Base-by-base conservation (phyloP, 2,888 invertebrate species). In the Amphiduros pacificus region DNA sequence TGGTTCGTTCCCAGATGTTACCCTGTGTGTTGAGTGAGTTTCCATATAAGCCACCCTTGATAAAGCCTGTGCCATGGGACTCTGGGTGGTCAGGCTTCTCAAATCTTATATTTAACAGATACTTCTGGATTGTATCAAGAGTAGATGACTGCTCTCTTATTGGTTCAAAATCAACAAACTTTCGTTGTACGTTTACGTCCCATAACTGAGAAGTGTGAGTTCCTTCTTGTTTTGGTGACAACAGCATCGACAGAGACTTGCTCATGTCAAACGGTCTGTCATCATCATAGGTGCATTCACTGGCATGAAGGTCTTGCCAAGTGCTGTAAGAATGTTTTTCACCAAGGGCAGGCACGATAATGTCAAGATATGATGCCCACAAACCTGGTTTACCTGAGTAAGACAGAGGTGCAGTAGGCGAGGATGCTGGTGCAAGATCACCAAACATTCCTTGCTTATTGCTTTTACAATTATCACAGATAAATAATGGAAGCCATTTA, bases 121-220 rank as follows among this genome's bases (percentile, higher is more conserved):
- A 55, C 4, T 53, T 40, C 24, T 41, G 48, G 44, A 60, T 52
- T 20, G 55, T 48, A 29, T 60, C 60, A 24, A 44, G 27, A 17
- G 54, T 22, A 26, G n/a, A 51, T 28, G 28, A n/a, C 5, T 31
- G 28, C 11, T 53, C 53, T n/a, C 53, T 20, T 27, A 24, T 17
- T 26, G 27, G 24, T 24, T 51, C 51, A 24, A 51, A 31, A 31
- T 50, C 50, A 11, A n/a, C n/a, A n/a, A 14, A 32, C 58, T 66
- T 67, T 49, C 64, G 67, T 14, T 70, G 69, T 48, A 68, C 66
- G 53, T 74, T 74, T 5, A 74, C 69, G 64, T 74, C 70, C 74
- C 74, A 74, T 14, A 74, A 63, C 55, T 71, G 72, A 22, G 66
- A 70, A 24, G 63, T 51, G 17, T 58, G 27, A 24, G 53, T 29